A percentile compares a stretch with the other conserved stretches of the same genome.
These are phyloP conservation scores for Aporophyla lueneburgensis DNA, from an alignment of 2,888 invertebrate genomes.

Conservation along the genomic window DNA sequence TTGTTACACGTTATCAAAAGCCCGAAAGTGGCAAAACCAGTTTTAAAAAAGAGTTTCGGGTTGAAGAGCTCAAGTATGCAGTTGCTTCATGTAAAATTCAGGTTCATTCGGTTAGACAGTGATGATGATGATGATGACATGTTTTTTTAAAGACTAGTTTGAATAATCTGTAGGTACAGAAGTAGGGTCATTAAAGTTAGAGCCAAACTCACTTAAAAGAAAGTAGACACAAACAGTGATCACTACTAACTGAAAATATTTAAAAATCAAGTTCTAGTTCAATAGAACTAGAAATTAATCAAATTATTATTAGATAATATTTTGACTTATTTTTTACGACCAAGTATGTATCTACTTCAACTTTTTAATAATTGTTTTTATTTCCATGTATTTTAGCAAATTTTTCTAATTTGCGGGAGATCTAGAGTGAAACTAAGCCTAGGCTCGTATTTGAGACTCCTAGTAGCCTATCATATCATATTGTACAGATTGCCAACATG, in stretches of 20 bases:
- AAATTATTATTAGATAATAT: too few relatives aligned
- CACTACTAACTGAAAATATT: background rate
- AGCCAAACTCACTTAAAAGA: background rate
- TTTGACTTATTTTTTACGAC: too few relatives aligned
- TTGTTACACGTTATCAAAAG: background rate
- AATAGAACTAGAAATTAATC: too few relatives aligned
- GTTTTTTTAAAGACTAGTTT: background rate
- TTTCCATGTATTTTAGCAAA: too few relatives aligned
- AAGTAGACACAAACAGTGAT: background rate
- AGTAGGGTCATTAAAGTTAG: background rate
- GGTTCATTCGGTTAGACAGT: background rate
- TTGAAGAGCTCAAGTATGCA: background rate
- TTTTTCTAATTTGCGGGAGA: too few relatives aligned
- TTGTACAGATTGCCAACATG: too few relatives aligned
- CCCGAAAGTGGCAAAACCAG: background rate
- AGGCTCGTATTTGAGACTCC: too few relatives aligned
- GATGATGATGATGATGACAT: too few relatives aligned
- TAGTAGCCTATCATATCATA: too few relatives aligned
- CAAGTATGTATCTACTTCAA: too few relatives aligned
- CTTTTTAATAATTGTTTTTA: too few relatives aligned
- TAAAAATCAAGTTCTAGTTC: background rate
- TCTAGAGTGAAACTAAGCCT: too few relatives aligned
- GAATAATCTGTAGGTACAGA: background rate
- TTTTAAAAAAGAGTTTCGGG: background rate
- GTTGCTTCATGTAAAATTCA: background rate